These are phyloP conservation scores for Vimba vimba DNA, from an alignment of 2,113 vertebrate genomes.

Conservation along the genomic window DNA sequence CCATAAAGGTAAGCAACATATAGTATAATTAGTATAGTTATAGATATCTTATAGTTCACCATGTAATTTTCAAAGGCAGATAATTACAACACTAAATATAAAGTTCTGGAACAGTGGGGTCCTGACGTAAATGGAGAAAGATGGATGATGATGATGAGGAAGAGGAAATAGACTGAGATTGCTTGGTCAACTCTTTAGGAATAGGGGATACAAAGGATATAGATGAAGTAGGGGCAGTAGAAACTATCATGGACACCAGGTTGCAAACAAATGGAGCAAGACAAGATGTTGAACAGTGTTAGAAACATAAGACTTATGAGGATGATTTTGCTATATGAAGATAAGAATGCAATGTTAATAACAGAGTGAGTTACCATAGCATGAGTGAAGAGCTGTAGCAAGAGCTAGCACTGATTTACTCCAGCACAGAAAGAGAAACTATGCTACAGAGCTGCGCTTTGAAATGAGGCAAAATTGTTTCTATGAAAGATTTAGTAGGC, in stretches of 20 bases:
- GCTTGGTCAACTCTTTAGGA: conserved; percentile 46
- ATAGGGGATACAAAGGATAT: conserved; percentile 45
- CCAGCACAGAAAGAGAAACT: conserved; percentile 2
- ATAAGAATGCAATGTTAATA: conserved; percentile 27
- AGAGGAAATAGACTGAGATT: conserved; percentile 57
- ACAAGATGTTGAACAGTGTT: neutral
- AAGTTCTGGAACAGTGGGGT: conserved; percentile 67
- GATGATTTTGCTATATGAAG: conserved; percentile 37
- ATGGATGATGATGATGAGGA: conserved; percentile 59
- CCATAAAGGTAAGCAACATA: neutral
- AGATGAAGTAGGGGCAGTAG: conserved; percentile 34
- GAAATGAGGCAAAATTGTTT: conserved; percentile 25
- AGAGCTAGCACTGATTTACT: conserved; percentile 29
- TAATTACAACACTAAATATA: conserved; percentile 65
- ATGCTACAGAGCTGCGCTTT: neutral
- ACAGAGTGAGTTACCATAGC: conserved; percentile 24
- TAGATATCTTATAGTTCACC: neutral
- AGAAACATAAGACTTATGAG: conserved; percentile 29
- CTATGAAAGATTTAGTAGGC: conserved; percentile 39
- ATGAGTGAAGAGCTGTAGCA: conserved; percentile 25
- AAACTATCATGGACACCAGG: conserved; percentile 25
- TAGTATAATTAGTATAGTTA: neutral
- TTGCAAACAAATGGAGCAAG: conserved; percentile 35
- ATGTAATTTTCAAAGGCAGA: conserved; percentile 12
- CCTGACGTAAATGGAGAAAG: conserved; percentile 63